phyloP scores from a whole-genome alignment of 1,140 invertebrate species.

The Anadara kagoshimensis region DNA sequence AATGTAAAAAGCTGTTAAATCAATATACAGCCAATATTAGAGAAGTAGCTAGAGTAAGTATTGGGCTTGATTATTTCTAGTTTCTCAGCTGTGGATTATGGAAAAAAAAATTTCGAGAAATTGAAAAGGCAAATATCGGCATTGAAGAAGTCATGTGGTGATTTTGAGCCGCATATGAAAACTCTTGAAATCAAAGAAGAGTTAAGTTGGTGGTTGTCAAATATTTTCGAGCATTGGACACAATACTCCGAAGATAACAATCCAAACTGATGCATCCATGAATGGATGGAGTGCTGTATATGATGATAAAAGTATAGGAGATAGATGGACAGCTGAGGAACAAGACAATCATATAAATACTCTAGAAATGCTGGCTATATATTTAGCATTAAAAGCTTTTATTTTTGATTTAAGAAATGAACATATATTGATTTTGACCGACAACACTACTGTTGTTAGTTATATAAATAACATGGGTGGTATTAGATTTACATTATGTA shows the following conservation, averaged over 20 bases:
- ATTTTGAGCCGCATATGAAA: background rate
- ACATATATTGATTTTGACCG: slow-evolving; percentile 30
- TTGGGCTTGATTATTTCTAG: slow-evolving; percentile 32
- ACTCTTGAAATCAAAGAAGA: slow-evolving; percentile 4
- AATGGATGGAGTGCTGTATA: slow-evolving; percentile 26
- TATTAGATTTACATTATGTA: slow-evolving; percentile 20
- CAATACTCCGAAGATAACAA: background rate
- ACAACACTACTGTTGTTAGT: slow-evolving; percentile 38
- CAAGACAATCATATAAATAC: slow-evolving; percentile 37
- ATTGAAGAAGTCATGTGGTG: background rate
- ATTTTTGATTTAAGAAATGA: background rate
- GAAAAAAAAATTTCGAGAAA: slow-evolving; percentile 13
- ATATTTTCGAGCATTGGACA: slow-evolving; percentile 16
- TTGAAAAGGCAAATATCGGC: slow-evolving; percentile 20
- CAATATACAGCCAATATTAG: slow-evolving; percentile 20
- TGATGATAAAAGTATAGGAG: slow-evolving; percentile 18
- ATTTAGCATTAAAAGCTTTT: slow-evolving; percentile 21
- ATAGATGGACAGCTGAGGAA: slow-evolving; percentile 19
- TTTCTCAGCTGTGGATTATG: slow-evolving; percentile 32
- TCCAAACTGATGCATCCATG: slow-evolving; percentile 22
- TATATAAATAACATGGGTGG: slow-evolving; percentile 49
- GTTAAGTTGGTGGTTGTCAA: slow-evolving; percentile 33
- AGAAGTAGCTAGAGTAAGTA: slow-evolving; percentile 20
- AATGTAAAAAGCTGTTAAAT: slow-evolving; percentile 18
- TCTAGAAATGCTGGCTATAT: slow-evolving; percentile 28